phyloP scores from a whole-genome alignment of 2,888 invertebrate species.

The Ditula angustiorana region DNA sequence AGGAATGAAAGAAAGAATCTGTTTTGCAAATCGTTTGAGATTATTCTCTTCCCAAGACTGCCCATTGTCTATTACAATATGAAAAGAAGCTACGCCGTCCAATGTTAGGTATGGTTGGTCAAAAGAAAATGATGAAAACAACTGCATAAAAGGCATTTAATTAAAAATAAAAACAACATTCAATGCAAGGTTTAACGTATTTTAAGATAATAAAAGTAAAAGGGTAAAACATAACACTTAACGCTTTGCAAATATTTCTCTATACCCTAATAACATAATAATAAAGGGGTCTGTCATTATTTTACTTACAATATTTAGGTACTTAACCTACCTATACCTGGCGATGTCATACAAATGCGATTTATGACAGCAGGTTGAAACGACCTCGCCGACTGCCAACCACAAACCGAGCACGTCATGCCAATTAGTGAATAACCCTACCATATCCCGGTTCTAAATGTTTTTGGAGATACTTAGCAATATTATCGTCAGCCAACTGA shows the following conservation, averaged over 20 bases:
- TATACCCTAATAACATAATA: not conserved
- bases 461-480: not conserved
- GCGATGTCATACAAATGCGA: not conserved
- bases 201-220: not conserved
- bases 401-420: not conserved
- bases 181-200: not conserved
- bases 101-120: not conserved
- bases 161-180: too few species aligned
- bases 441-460: not conserved
- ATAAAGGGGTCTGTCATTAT: not conserved
- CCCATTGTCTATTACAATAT: constrained; percentile 36
- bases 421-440: not conserved
- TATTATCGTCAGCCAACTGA: not conserved
- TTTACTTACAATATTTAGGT: not conserved
- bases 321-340: not conserved
- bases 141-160: not conserved
- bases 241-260: not conserved
- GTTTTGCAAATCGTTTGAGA: constrained; percentile 42
- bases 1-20: constrained; percentile 40
- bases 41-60: constrained; percentile 39
- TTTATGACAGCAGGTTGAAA: not conserved
- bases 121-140: not conserved
- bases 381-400: not conserved
- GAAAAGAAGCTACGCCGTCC: constrained; percentile 21
- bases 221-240: not conserved